A percentile compares a stretch with the other conserved stretches of the same genome.
Evolutionary conservation across 2,888 invertebrate genomes (phyloP).

Genomic region (Thyatira batis): DNA sequence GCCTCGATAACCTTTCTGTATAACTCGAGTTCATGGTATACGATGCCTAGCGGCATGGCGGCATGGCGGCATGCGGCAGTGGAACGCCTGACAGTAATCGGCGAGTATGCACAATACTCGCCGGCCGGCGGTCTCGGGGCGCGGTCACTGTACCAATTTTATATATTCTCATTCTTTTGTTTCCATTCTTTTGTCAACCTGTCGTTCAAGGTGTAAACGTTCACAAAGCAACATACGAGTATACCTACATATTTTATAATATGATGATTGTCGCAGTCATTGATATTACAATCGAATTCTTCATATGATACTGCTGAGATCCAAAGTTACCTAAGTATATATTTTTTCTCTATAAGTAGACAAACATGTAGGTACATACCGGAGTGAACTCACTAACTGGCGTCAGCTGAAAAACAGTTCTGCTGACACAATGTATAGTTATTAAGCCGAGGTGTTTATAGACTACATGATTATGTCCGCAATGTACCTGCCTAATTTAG

Average conservation of each 20-base stretch:
- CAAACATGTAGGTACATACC: too few species aligned
- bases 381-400: too few species aligned
- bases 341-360: too few species aligned
- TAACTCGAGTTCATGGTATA: slow-evolving; percentile 12
- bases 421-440: too few species aligned
- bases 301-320: too few species aligned
- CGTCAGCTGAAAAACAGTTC: too few species aligned
- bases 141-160: slow-evolving; percentile 51
- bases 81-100: slow-evolving; percentile 33
- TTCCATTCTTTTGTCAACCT: slow-evolving; percentile 33
- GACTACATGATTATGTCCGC: too few species aligned
- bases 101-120: slow-evolving; percentile 33
- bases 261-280: slow-evolving; percentile 9
- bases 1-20: slow-evolving; percentile 17
- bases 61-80: too few species aligned
- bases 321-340: too few species aligned
- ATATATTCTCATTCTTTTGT: slow-evolving; percentile 39
- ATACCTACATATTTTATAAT: neutral
- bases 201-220: slow-evolving; percentile 24
- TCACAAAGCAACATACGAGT: slow-evolving; percentile 23
- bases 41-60: slow-evolving; percentile 20
- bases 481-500: too few species aligned
- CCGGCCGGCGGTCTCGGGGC: slow-evolving; percentile 32
- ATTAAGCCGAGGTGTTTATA: too few species aligned
- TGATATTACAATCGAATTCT: too few species aligned